These are phyloP conservation scores for Hylia prasina DNA, from an alignment of 2,113 vertebrate species.

Conservation along the genomic window DNA sequence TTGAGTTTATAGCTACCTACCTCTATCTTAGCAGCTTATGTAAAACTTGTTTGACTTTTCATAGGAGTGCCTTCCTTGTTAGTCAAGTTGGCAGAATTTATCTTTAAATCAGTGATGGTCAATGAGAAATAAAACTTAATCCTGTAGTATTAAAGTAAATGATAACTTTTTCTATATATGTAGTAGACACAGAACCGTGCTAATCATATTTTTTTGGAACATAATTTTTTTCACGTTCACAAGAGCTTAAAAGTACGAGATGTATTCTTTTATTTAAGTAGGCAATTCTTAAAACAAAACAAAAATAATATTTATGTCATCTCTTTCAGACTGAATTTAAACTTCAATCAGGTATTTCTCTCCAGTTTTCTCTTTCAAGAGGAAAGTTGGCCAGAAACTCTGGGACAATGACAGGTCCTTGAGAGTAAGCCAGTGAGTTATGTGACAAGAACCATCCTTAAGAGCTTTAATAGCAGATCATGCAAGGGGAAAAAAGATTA, in stretches of 20 bases:
- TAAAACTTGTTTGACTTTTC: neutral
- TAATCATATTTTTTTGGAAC: neutral
- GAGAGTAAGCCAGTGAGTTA: conserved; percentile 3
- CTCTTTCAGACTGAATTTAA: neutral
- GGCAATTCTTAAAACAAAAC: neutral
- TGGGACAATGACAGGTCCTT: neutral
- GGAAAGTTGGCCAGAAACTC: neutral
- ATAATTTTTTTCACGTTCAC: neutral
- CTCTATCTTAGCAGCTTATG: neutral
- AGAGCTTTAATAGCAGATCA: neutral
- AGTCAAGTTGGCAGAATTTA: neutral
- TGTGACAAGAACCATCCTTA: neutral
- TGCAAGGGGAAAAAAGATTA: neutral
- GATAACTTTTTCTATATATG: neutral
- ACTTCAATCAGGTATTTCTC: neutral
- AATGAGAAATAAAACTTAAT: neutral
- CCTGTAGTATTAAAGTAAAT: neutral
- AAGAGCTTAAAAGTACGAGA: neutral
- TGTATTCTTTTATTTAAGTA: neutral
- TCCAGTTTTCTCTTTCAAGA: conserved; percentile 2
- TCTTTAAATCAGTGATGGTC: neutral
- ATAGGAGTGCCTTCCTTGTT: neutral
- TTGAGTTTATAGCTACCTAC: neutral
- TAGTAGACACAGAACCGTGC: neutral
- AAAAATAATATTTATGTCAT: neutral